Evolutionary conservation across 2,888 invertebrate species (phyloP).

Genomic region (Cerceris ruficornis): DNA sequence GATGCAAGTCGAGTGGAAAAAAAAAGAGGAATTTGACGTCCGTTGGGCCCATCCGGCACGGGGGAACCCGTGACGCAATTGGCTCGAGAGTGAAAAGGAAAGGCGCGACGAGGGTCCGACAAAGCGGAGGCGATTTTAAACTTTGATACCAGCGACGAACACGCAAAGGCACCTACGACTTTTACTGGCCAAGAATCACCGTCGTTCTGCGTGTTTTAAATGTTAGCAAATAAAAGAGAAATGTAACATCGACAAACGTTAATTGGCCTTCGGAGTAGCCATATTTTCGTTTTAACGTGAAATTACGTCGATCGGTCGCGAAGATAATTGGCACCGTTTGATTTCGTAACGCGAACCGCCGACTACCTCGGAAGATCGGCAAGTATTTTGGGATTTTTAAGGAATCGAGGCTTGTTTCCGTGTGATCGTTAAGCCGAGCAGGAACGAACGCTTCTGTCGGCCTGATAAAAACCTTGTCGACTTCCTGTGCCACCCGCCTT

Average conservation of each 20-base stretch:
- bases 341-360: neutral
- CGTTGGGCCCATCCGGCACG: constrained; percentile 74
- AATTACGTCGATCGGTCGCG: too few relatives aligned
- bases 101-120: constrained; percentile 38
- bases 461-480: constrained; percentile 80
- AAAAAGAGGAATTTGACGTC: constrained; percentile 72
- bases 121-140: constrained; percentile 22
- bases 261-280: too few relatives aligned
- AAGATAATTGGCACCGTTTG: too few relatives aligned
- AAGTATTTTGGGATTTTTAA: constrained; percentile 22
- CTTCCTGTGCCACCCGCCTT: constrained; percentile 80
- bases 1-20: constrained; percentile 67
- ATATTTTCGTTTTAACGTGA: neutral
- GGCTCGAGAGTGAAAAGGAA: constrained; percentile 56
- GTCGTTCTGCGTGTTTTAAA: too few relatives aligned
- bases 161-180: neutral
- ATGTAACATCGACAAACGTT: too few relatives aligned
- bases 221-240: too few relatives aligned
- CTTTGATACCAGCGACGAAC: neutral
- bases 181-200: neutral
- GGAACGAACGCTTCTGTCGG: constrained; percentile 56
- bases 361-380: neutral
- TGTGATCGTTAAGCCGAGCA: constrained; percentile 52
- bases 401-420: constrained; percentile 22
- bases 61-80: constrained; percentile 59